phyloP scores from a whole-genome alignment of 2,113 vertebrate species.

The Oncorhynchus tshawytscha region DNA sequence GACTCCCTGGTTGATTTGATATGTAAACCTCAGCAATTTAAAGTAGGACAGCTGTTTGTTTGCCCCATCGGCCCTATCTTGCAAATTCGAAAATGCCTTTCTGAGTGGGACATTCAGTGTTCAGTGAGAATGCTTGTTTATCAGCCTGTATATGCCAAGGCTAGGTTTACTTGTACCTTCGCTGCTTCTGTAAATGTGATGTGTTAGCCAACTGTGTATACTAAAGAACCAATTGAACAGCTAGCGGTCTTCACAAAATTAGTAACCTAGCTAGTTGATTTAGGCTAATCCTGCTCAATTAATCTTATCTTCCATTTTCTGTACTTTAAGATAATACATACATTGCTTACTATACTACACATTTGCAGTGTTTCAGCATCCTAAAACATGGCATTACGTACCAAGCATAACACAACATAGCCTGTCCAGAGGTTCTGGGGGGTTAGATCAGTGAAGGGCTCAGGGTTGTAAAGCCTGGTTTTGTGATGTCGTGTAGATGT shows the following conservation, averaged over 20 bases:
- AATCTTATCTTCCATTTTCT: background rate
- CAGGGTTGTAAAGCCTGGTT: conserved; percentile 42
- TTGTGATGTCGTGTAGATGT: conserved; percentile 65
- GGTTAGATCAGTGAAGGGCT: conserved; percentile 23
- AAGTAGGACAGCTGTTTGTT: background rate
- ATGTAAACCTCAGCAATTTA: background rate
- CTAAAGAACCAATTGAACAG: conserved; percentile 23
- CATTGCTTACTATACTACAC: background rate
- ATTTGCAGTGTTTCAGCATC: background rate
- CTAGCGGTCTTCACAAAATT: conserved; percentile 1
- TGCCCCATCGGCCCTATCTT: too few species aligned
- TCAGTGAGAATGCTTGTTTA: too few species aligned
- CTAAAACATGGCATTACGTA: background rate
- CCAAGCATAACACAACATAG: too few species aligned
- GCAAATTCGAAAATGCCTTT: too few species aligned
- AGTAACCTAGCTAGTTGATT: background rate
- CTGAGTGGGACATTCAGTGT: too few species aligned
- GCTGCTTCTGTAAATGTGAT: background rate
- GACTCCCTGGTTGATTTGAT: background rate
- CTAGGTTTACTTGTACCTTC: too few species aligned
- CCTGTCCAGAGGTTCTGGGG: background rate
- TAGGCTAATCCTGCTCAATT: background rate
- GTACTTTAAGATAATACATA: background rate
- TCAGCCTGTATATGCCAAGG: too few species aligned
- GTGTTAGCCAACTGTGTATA: conserved; percentile 5